Evolutionary conservation across 2,113 vertebrate species (phyloP), one percentile per base, ranked within the genome.

Genomic region (Cheilinus undulatus): DNA sequence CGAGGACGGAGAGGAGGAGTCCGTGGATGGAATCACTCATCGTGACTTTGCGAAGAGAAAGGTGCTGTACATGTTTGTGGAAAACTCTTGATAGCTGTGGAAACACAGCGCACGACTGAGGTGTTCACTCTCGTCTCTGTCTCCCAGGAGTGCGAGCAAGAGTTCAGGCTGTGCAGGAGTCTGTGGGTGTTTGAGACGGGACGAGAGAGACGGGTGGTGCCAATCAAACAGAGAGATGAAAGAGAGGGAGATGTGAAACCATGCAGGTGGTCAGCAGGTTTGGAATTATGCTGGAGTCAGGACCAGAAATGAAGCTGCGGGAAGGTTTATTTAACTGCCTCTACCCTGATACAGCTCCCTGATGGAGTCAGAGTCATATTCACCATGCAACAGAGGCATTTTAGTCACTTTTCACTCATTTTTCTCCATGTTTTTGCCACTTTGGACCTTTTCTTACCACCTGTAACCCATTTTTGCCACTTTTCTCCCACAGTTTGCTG

Each of bases 1-100:
- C 81, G 69, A 88, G 80, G 84, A 87, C 73, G 56, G 76, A 68
- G 62, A 83, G 66, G 78, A 76, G 73, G 46, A 49, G 69, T 56
- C 85, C 84, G 88, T 90, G 90, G 82, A 76, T 27, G 36, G 85
- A 90, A 91, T 89, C 45, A 0, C 74, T 87, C 84, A 89, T 77
- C 60, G 80, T 79, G 87, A 88, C 84, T 90, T 86, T 89, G 83
- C 50, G 28, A 69, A 80, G 73, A 69, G 46, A 60, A 68, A 85
- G 77, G 66, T 69, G 73, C 15, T 0, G 40, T 26, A 42, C 19
- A 27, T 51, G 75, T 48, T 51, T 42, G 73, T 60, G 71, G 58
- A 78, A 40, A 83, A 81, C 52, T 70, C 69, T 27, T 52, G 50
- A 75, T 40, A 46, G 54, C 36, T 14, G 26, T 2, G 27, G 40